Conservation (phyloP, 2,797 vertebrate species). For the Cryptoblepharus egeriae region DNA sequence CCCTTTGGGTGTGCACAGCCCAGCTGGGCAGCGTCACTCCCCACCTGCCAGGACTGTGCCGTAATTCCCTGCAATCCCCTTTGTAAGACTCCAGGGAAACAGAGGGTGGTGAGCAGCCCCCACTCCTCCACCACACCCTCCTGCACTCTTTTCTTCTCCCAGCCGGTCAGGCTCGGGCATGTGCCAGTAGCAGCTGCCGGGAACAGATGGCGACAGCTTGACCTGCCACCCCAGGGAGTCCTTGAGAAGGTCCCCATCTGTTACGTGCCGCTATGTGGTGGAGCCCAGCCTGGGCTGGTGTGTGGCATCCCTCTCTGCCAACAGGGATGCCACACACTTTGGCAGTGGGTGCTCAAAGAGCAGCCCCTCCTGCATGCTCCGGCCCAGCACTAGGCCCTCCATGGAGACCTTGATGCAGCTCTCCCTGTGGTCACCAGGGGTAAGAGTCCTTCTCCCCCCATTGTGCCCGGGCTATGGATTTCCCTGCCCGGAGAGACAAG, state of each 20-base stretch:
- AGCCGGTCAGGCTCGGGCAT: not conserved
- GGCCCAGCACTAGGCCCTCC: too few species aligned
- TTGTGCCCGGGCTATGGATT: too few species aligned
- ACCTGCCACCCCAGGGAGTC: not conserved
- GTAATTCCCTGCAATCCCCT: not conserved
- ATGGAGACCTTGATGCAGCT: too few species aligned
- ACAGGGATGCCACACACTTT: not conserved
- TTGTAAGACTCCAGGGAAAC: not conserved
- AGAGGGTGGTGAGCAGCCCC: too few species aligned
- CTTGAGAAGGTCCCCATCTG: conserved; percentile 19
- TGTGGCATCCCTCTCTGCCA: not conserved
- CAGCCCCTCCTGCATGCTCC: too few species aligned
- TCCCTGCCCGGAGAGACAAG: too few species aligned
- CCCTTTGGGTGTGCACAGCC: not conserved
- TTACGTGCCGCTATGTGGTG: not conserved
- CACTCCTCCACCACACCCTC: not conserved
- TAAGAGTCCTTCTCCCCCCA: too few species aligned
- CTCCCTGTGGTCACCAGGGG: too few species aligned
- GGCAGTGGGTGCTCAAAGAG: not conserved
- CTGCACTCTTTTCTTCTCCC: not conserved
- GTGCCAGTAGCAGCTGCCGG: conserved; percentile 30
- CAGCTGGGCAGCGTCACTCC: not conserved
- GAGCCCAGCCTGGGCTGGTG: not conserved
- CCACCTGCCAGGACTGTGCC: not conserved
- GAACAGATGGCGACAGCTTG: conserved; percentile 37